Evolutionary conservation across 2,888 invertebrate species (phyloP).

Genomic region (Drosophila acutilabella): DNA sequence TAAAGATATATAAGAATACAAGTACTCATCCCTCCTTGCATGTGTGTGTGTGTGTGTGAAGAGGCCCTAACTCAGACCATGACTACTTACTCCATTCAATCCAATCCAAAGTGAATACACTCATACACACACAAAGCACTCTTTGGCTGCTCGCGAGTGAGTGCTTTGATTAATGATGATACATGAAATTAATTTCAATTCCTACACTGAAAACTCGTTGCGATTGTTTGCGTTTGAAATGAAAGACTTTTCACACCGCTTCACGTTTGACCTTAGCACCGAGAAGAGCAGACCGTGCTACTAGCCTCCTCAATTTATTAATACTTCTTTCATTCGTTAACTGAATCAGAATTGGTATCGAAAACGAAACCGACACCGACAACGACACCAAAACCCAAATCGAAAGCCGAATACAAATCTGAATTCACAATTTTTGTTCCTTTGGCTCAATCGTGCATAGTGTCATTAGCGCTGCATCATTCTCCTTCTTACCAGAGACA

Average conservation of each 20-base stretch:
- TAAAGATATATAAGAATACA: conserved; percentile 23
- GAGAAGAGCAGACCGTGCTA: conserved; percentile 45
- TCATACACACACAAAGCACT: conserved; percentile 37
- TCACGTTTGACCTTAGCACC: conserved; percentile 39
- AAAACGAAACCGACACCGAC: conserved; percentile 3
- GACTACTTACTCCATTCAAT: conserved; percentile 50
- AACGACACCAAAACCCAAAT: not conserved
- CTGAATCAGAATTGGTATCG: conserved; percentile 40
- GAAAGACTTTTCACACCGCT: conserved; percentile 78
- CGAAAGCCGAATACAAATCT: conserved; percentile 21
- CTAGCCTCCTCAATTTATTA: conserved; percentile 68
- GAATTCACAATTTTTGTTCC: conserved; percentile 27
- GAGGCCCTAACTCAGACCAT: conserved; percentile 50
- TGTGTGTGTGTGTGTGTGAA: conserved; percentile 31
- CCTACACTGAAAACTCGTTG: conserved; percentile 64
- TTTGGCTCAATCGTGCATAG: conserved; percentile 63
- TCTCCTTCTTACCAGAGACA: conserved; percentile 27
- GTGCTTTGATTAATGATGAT: conserved; percentile 85
- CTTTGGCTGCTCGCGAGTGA: conserved; percentile 63
- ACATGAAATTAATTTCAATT: conserved; percentile 85
- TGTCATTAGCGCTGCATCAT: conserved; percentile 81
- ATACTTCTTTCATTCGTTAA: conserved; percentile 67
- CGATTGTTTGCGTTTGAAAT: conserved; percentile 80
- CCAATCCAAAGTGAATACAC: conserved; percentile 38
- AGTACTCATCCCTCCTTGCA: conserved; percentile 1